phyloP scores from a whole-genome alignment of 2,888 invertebrate species.

The Heliconius charithonia region DNA sequence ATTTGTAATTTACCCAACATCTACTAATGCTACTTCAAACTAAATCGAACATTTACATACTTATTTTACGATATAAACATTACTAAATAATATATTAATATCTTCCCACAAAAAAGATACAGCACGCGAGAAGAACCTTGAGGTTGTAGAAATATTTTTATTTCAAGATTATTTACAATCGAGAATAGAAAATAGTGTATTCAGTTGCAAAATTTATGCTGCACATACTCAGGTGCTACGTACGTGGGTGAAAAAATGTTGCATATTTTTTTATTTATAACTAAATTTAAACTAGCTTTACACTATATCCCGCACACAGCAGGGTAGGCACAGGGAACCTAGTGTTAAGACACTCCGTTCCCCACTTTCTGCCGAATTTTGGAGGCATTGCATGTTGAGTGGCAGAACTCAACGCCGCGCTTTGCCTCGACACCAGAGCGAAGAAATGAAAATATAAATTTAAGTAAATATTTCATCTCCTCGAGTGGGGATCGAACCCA shows the following conservation, averaged over 20 bases:
- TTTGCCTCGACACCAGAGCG: too few relatives aligned
- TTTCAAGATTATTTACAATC: conserved; percentile 25
- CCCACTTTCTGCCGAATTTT: too few relatives aligned
- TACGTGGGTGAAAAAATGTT: conserved; percentile 26
- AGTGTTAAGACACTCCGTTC: too few relatives aligned
- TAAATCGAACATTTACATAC: background rate
- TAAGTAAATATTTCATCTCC: too few relatives aligned
- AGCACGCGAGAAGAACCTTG: conserved; percentile 24
- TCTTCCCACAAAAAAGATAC: conserved; percentile 12
- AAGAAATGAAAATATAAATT: too few relatives aligned
- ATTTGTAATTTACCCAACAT: background rate
- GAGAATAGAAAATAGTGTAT: conserved; percentile 26
- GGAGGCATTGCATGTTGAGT: too few relatives aligned
- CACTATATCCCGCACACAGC: too few relatives aligned
- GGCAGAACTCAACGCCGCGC: too few relatives aligned
- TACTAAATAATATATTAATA: conserved; percentile 6
- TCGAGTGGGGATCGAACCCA: too few relatives aligned
- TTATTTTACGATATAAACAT: conserved; percentile 18
- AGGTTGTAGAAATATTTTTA: conserved; percentile 22
- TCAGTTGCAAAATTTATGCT: conserved; percentile 27
- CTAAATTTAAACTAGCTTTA: background rate
- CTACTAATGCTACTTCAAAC: background rate
- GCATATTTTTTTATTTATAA: background rate
- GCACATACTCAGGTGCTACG: conserved; percentile 30
- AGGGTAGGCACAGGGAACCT: too few relatives aligned